phyloP scores from a whole-genome alignment of 2,888 invertebrate species.

The Acleris literana region DNA sequence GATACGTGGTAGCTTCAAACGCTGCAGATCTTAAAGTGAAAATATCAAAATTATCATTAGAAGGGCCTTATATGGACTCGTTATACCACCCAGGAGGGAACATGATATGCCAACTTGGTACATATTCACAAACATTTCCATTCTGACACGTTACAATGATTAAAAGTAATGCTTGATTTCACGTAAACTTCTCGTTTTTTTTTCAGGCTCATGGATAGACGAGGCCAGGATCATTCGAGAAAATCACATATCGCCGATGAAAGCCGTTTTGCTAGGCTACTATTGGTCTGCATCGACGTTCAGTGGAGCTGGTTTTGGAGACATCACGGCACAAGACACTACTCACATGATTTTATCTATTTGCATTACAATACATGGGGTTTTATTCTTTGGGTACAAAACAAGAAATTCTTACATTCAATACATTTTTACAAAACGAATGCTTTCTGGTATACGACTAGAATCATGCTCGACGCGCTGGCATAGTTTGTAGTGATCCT shows the following conservation, averaged over 20 bases:
- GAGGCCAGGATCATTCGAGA: conserved; percentile 55
- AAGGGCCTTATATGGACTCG: conserved; percentile 56
- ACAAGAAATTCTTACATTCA: conserved; percentile 3
- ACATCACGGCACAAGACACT: conserved; percentile 72
- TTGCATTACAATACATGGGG: conserved; percentile 71
- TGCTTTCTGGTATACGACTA: no score
- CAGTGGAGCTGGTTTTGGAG: conserved; percentile 78
- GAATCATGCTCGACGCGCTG: no score
- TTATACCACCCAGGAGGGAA: conserved; percentile 61
- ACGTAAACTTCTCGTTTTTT: background rate
- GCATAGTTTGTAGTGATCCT: no score
- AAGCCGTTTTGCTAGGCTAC: conserved; percentile 72
- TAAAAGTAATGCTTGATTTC: background rate
- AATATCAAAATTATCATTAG: conserved; percentile 49
- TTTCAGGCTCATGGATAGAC: conserved; percentile 73
- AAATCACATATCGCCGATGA: conserved; percentile 56
- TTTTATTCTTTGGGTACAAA: conserved; percentile 76
- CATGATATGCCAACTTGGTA: conserved; percentile 70
- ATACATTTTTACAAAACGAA: no score
- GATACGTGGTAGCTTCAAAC: conserved; percentile 60
- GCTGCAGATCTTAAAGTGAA: conserved; percentile 53
- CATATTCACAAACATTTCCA: background rate
- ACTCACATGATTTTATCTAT: conserved; percentile 71
- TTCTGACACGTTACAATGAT: no score
- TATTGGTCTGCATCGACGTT: conserved; percentile 78